Percentiles rank a stretch among this genome's conserved stretches.
phyloP scores from a whole-genome alignment of 2,888 invertebrate genomes.

The Aethes cnicana region DNA sequence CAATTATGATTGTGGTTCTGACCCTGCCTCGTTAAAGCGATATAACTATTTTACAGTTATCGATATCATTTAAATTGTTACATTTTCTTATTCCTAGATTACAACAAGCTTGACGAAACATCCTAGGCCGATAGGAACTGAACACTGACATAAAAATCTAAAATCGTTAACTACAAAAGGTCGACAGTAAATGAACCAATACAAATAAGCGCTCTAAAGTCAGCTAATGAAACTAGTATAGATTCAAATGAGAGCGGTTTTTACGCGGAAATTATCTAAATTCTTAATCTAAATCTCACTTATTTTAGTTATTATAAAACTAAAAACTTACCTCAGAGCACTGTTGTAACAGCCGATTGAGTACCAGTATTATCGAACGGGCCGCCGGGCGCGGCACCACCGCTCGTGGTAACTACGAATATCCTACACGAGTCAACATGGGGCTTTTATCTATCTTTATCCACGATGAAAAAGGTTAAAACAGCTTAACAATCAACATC shows the following conservation, averaged over 20 bases:
- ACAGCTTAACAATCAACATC: slow-evolving; percentile 29
- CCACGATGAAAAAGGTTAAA: slow-evolving; percentile 22
- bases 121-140: slow-evolving; percentile 80
- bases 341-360: slow-evolving; percentile 60
- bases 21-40: slow-evolving; percentile 81
- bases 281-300: slow-evolving; percentile 64
- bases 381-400: slow-evolving; percentile 10
- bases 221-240: slow-evolving; percentile 43
- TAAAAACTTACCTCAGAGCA: slow-evolving; percentile 64
- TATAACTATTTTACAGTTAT: slow-evolving; percentile 67
- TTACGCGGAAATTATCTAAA: slow-evolving; percentile 49
- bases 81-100: slow-evolving; percentile 50
- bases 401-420: slow-evolving; percentile 19
- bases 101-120: slow-evolving; percentile 71
- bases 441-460: slow-evolving; percentile 19
- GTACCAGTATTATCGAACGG: slow-evolving; percentile 36
- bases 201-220: slow-evolving; percentile 51
- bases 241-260: slow-evolving; percentile 39
- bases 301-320: slow-evolving; percentile 64
- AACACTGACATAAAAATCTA: slow-evolving; percentile 51
- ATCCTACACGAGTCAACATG: slow-evolving; percentile 20
- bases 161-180: slow-evolving; percentile 46
- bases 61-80: slow-evolving; percentile 62
- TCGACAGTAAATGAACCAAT: slow-evolving; percentile 43
- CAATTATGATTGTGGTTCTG: slow-evolving; percentile 72